Evolutionary conservation across 1,140 invertebrate genomes (phyloP), one percentile per base, ranked within the genome.

Genomic region (Hermetia illucens): DNA sequence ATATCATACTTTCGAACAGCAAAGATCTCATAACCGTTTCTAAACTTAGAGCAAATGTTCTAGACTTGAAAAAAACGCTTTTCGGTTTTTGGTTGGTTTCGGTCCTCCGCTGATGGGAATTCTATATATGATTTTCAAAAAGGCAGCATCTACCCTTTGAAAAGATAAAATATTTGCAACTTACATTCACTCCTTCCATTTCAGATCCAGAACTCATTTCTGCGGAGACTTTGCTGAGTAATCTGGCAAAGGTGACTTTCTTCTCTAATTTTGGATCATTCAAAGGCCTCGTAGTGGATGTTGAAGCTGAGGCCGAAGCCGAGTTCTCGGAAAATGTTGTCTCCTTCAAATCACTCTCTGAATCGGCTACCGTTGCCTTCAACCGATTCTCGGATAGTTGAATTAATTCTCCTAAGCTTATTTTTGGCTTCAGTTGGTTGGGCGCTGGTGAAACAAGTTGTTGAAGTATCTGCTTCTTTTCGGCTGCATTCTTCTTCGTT

Each of bases 391-490:
- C 75, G 25, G 69, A 75, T 65, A 79, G 68, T 44, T 76, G 72
- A 42, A 80, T 75, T 15, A 80, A 65, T 47, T 82, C 77, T 34
- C 73, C 75, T 54, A 74, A 63, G 36, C 65, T 73, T 30, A 75
- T 67, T 51, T 48, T 63, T 51, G 47, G 46, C 18, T 42, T 42
- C 3, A 39, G 22, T 16, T 27, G 19, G 21, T 45, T 55, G 15
- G 54, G 49, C 19, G 60, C 50, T 8, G 68, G 64, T 9, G 70
- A 65, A 2, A 82, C 73, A 9, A 82, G 58, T 47, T 79, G 77
- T 50, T 81, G 75, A 5, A 82, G 64, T 38, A 82, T 80, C 59
- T 78, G 75, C 50, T 79, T 79, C 51, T 77, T 80, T 53, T 79
- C 76, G 21, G 70, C 74, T 42, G 72, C 72, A 50, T 71, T 75